Base-by-base conservation (phyloP, 2,888 invertebrate species). In the Synergus laeviventris region DNA sequence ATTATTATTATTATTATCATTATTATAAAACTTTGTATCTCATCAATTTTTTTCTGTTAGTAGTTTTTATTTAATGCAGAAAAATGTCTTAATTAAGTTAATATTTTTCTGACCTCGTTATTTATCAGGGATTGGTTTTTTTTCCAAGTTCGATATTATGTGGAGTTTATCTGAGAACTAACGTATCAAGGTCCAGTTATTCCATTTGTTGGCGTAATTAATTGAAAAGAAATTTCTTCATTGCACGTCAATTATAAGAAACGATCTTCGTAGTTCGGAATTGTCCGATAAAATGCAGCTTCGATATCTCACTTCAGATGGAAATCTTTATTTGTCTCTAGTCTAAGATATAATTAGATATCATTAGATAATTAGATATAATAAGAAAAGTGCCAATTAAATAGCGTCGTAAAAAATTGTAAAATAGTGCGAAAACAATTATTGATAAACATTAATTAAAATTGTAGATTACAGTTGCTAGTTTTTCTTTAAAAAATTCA, bases 131-230 rank as follows among this genome's bases (percentile, higher is more conserved):
- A 60, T 60, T 31, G 7, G 16, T 31, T 60, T 16, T 60, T 60
- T n/a, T 49, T n/a, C 49, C 1, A n/a, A n/a, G 16, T 49, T n/a
- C n/a, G 49, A 49, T 49, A 49, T 49, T 8, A 16, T 60, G 24
- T 60, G 60, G 60, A 3, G 60, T 60, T 16, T 31, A 31, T 31
- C 60, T 5, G 1, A 24, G 24, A 60, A 60, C 31, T 60, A 60
- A 60, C 7, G 60, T 60, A 60, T 60, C 60, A 60, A 60, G 31
- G 60, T 60, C 60, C 60, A 60, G 60, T 60, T 60, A 60, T 60
- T 60, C 60, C 31, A 60, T 60, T 14, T 60, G 31, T 60, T 24
- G 31, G 31, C 60, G 14, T 16, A 31, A 24, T 60, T 60, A 60
- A 60, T 60, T 60, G 60, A 60, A 60, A 31, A 60, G 24, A 16